Percentiles rank a stretch among this genome's conserved stretches.
Conservation (phyloP, 2,113 vertebrate genomes). For the Choloepus hoffmanni region DNA sequence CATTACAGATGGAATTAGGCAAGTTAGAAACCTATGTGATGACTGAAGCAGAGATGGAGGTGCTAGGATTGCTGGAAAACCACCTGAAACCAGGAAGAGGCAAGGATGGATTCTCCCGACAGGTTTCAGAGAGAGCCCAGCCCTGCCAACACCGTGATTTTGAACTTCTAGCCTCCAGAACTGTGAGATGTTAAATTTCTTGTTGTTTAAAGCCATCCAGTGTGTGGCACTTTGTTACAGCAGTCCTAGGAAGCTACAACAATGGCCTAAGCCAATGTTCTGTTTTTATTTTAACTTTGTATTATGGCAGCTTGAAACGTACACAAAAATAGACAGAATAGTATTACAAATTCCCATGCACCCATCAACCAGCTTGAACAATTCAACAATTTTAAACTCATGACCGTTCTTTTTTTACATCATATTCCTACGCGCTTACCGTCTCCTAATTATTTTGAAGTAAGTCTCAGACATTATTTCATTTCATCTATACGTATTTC, state of each 20-base stretch:
- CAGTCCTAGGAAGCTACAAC: background rate
- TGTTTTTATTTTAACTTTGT: constrained; percentile 25
- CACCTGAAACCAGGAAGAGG: no score
- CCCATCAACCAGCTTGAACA: background rate
- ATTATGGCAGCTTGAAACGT: background rate
- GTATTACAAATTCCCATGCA: background rate
- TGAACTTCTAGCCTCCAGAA: no score
- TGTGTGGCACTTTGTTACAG: no score
- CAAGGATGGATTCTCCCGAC: no score
- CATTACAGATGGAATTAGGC: no score
- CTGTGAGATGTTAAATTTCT: no score
- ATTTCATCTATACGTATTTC: background rate
- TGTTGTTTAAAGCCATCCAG: no score
- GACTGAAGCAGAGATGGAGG: no score
- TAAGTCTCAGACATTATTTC: background rate
- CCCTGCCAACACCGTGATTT: no score
- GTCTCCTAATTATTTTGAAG: background rate
- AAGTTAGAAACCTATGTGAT: no score
- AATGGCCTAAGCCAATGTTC: background rate
- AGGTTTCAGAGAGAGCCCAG: no score
- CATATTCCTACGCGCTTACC: background rate
- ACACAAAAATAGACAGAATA: background rate
- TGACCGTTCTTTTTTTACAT: background rate
- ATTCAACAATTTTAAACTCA: background rate
- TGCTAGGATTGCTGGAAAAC: no score